Conservation (phyloP, 2,113 vertebrate genomes). For the Perca schrenkii region DNA sequence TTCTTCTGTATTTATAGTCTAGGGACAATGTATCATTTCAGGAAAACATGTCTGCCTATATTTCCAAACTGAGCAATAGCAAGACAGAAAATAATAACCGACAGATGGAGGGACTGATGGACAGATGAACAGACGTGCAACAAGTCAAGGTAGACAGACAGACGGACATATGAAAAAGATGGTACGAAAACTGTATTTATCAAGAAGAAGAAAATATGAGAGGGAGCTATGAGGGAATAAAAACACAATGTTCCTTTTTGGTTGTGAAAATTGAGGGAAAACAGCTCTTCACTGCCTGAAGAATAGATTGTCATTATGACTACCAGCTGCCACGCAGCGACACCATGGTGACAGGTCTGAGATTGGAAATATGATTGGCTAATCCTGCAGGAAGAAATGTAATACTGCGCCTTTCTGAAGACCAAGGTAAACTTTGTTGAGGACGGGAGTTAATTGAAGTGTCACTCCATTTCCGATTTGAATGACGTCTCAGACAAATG, state of each 20-base stretch:
- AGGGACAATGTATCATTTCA: background rate
- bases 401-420: constrained; percentile 63
- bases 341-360: constrained; percentile 72
- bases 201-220: background rate
- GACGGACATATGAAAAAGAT: constrained; percentile 1
- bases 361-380: constrained; percentile 82
- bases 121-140: constrained; percentile 23
- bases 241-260: constrained; percentile 24
- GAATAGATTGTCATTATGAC: constrained; percentile 69
- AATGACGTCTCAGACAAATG: constrained; percentile 79
- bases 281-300: constrained; percentile 40
- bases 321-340: constrained; percentile 60
- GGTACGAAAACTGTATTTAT: background rate
- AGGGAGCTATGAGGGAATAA: constrained; percentile 9
- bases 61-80: constrained; percentile 8
- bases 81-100: background rate
- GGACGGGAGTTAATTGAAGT: constrained; percentile 82
- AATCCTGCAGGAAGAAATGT: constrained; percentile 77
- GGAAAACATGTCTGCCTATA: background rate
- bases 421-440: constrained; percentile 79
- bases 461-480: constrained; percentile 78
- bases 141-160: constrained; percentile 3
- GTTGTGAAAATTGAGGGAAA: constrained; percentile 42
- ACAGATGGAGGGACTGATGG: constrained; percentile 19
- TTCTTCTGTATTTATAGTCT: constrained; percentile 6